Evolutionary conservation across 2,888 invertebrate species (phyloP), one percentile per base, ranked within the genome.

Genomic region (Ectemnius continuus): DNA sequence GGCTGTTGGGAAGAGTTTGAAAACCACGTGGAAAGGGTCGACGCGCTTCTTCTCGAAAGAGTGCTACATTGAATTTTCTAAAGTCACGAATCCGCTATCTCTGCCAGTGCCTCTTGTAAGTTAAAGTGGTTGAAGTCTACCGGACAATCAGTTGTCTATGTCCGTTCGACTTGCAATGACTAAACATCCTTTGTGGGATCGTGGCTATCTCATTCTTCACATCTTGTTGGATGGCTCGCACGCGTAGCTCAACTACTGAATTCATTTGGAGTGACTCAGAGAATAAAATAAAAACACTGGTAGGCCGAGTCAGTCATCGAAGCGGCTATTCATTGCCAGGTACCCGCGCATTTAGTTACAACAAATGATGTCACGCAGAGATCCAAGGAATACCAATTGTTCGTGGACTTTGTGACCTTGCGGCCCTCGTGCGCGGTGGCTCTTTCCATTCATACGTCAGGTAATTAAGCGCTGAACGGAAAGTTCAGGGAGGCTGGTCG

Each of bases 311-410:
- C 36, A 66, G 20, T 65, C 72, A 72, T 68, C 71, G 48, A 28
- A 57, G 47, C 16, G 47, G 57, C 18, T 11, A 47, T 20, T 13
- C 56, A 28, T 58, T 65, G 26, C 61, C 64, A 61, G 48, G 71
- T 65, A 67, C 62, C 6, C 36, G 36, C 5, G 36, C 36, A 36
- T 26, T 61, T 61, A 11, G 16, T n/a, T 78, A 67, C 67, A 67
- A 67, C 47, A 72, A 78, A 64, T 81, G 79, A 81, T 73, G 63
- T 79, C 75, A 81, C 68, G 67, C 62, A 18, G 45, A 73, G 56
- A 75, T 76, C 73, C 62, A 52, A 73, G 58, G 75, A 78, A 81
- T 58, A 73, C 56, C 36, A 36, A 36, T 6, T 36, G 36, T 6
- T 6, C 36, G 36, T 36, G 8, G 36, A 36, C 8, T 36, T 23